Evolutionary conservation across 2,113 vertebrate species (phyloP), one percentile per base, ranked within the genome.

Genomic region (Vulpes lagopus): DNA sequence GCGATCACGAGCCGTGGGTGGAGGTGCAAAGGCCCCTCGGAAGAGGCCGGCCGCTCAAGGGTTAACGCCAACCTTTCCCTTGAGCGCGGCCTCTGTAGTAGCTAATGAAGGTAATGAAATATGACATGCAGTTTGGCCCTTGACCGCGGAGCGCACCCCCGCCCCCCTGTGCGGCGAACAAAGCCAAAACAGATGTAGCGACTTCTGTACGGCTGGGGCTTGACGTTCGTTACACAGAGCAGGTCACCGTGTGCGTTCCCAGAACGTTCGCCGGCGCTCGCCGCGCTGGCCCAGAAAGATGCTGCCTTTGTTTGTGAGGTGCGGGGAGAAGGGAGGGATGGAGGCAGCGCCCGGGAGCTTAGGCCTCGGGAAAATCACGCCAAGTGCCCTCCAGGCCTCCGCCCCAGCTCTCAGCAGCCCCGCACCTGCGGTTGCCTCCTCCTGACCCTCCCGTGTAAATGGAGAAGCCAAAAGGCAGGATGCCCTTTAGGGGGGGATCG

Each of bases 41-140:
- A 59, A 93, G 91, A 91, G 85, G 30, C 98, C 93, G 98, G 98
- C 55, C 59, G 81, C 82, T 94, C 73, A 98, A 98, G 98, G 97
- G 98, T 99, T 99, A 98, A 99, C 92, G 91, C 90, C 97, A 98
- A 95, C 97, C 97, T 98, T 98, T 97, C 96, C 96, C 97, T 96
- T 97, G 96, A 98, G 98, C 92, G 93, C 97, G 98, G 98, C 98
- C 98, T 98, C 97, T 98, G 98, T 98, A 98, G 98, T 98, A 98
- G 99, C 98, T 99, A 98, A 98, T 99, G 99, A 99, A 99, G 98
- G 98, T 99, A 99, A 99, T 99, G 98, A 99, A 99, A 99, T 99
- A 99, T 98, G 99, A 98, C 99, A 98, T 98, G 98, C 97, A 99
- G 98, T 98, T 99, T 99, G 99, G 99, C 99, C 99, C 99, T 97